These are phyloP conservation scores for Spodoptera littoralis DNA, from an alignment of 2,888 invertebrate genomes.

Conservation along the genomic window DNA sequence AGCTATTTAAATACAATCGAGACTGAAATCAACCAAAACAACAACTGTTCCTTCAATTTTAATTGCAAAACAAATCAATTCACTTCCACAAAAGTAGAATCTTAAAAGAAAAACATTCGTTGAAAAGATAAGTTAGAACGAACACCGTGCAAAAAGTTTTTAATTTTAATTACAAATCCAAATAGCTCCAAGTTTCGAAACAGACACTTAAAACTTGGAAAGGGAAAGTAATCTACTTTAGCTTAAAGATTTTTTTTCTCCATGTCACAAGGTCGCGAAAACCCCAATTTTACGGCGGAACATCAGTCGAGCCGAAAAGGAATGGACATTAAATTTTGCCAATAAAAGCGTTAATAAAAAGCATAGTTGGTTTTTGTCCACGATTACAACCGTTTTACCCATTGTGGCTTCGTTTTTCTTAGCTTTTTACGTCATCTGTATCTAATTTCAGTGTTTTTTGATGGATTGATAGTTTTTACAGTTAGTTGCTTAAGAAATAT, in stretches of 20 bases:
- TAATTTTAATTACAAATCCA: conserved; percentile 70
- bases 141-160: conserved; percentile 54
- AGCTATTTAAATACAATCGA: conserved; percentile 10
- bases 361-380: conserved; percentile 59
- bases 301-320: conserved; percentile 62
- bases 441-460: conserved; percentile 43
- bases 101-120: conserved; percentile 44
- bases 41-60: conserved; percentile 8
- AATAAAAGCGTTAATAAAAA: conserved; percentile 60
- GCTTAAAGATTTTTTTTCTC: conserved; percentile 55
- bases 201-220: conserved; percentile 68
- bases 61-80: conserved; percentile 41
- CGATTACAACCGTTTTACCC: conserved; percentile 47
- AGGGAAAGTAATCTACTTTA: conserved; percentile 73
- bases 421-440: conserved; percentile 48
- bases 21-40: conserved; percentile 8
- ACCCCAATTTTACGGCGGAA: conserved; percentile 72
- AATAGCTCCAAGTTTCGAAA: conserved; percentile 66
- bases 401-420: conserved; percentile 50
- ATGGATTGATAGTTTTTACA: conserved; percentile 16
- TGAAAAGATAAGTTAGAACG: conserved; percentile 49
- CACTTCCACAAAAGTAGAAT: conserved; percentile 25
- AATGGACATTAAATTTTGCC: conserved; percentile 61
- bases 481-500: conserved; percentile 11
- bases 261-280: conserved; percentile 68